Conservation (phyloP, 2,113 vertebrate species). For the Romanogobio albipinnatus region DNA sequence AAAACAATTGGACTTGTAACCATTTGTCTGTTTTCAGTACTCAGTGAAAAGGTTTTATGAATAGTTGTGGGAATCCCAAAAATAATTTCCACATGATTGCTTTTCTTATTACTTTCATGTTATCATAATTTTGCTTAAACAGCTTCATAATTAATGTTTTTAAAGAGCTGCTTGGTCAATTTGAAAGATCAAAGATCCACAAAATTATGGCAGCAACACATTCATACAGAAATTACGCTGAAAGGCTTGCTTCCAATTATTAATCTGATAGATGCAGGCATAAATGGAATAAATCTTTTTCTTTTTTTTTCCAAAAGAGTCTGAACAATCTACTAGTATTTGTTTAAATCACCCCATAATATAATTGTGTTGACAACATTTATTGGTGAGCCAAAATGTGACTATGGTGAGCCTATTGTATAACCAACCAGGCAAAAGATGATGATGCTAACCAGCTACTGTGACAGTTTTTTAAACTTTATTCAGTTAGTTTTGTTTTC, state of each 20-base stretch:
- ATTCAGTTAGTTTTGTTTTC: neutral
- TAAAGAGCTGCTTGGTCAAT: neutral
- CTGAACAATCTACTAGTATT: neutral
- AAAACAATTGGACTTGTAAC: neutral
- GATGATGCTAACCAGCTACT: neutral
- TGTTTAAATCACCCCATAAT: neutral
- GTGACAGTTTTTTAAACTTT: neutral
- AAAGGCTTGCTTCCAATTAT: neutral
- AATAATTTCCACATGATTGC: neutral
- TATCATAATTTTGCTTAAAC: neutral
- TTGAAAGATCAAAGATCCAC: slow-evolving; percentile 20
- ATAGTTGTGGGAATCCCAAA: neutral
- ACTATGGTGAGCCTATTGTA: neutral
- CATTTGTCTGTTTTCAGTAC: neutral
- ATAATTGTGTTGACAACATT: neutral
- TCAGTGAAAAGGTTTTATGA: neutral
- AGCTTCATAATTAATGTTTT: neutral
- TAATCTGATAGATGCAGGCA: neutral
- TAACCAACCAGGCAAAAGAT: neutral
- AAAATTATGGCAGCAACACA: neutral
- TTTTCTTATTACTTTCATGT: slow-evolving; percentile 4
- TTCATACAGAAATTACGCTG: neutral
- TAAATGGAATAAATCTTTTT: neutral
- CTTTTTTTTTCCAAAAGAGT: neutral
- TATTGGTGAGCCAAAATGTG: neutral